A percentile compares a stretch with the other conserved stretches of the same genome.
These are phyloP conservation scores for Drosophila sordidula DNA, from an alignment of 2,888 invertebrate species.

Conservation along the genomic window DNA sequence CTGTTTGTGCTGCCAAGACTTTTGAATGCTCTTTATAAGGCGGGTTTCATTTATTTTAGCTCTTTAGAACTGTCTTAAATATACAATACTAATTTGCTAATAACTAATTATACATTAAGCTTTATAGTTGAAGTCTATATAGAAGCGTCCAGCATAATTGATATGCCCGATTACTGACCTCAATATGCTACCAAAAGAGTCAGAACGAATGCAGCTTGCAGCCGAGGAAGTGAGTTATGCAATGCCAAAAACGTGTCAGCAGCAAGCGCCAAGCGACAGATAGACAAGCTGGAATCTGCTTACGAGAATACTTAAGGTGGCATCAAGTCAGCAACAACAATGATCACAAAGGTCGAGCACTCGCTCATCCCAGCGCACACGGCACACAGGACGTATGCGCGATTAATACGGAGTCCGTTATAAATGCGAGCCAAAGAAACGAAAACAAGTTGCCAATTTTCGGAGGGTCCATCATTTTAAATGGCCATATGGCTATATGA, in stretches of 20 bases:
- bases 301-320: constrained; percentile 25
- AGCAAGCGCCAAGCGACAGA: constrained; percentile 19
- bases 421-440: constrained; percentile 46
- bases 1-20: not conserved
- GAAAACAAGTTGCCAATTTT: constrained; percentile 34
- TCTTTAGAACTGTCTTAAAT: not conserved
- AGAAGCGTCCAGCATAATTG: not conserved
- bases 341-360: constrained; percentile 1
- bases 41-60: no score
- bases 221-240: constrained; percentile 35
- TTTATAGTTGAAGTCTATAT: not conserved
- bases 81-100: not conserved
- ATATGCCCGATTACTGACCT: constrained; percentile 15
- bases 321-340: constrained; percentile 13
- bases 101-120: no score
- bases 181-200: constrained; percentile 1
- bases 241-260: constrained; percentile 39
- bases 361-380: constrained; percentile 14
- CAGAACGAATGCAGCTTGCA: constrained; percentile 30
- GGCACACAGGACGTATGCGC: constrained; percentile 63
- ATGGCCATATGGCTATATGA: constrained; percentile 63
- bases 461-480: constrained; percentile 58
- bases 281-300: constrained; percentile 23
- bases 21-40: constrained; percentile 9
- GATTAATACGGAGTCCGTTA: constrained; percentile 61